A percentile compares a stretch with the other conserved stretches of the same genome.
Evolutionary conservation across 1,140 invertebrate species (phyloP).

Genomic region (Drosophila virilis): DNA sequence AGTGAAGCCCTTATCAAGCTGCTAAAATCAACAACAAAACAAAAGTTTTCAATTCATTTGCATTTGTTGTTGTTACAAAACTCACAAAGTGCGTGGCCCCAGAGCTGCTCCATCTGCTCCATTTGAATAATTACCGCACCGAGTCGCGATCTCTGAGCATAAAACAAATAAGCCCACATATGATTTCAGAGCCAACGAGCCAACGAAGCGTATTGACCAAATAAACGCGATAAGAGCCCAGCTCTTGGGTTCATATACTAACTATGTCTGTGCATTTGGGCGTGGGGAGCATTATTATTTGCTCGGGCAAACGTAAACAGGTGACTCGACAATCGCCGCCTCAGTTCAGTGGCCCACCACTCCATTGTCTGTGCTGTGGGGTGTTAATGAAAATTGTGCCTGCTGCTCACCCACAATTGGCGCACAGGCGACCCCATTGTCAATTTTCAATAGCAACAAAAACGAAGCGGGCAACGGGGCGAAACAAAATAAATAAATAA

Average conservation of each 20-base stretch:
- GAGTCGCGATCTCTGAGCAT: conserved; percentile 51
- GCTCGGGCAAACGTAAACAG: conserved; percentile 32
- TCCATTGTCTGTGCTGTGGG: conserved; percentile 31
- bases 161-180: conserved; percentile 54
- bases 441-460: conserved; percentile 9
- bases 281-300: conserved; percentile 34
- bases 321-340: conserved; percentile 43
- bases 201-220: conserved; percentile 27
- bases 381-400: conserved; percentile 55
- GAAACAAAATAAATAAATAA: conserved; percentile 16
- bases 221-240: conserved; percentile 24
- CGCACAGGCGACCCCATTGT: conserved; percentile 31
- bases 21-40: conserved; percentile 20
- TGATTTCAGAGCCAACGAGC: conserved; percentile 27
- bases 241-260: conserved; percentile 6
- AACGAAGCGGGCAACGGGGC: conserved; percentile 1
- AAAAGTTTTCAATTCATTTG: conserved; percentile 17
- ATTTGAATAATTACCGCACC: conserved; percentile 23
- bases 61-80: conserved; percentile 3
- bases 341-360: conserved; percentile 54
- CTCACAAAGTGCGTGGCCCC: conserved; percentile 6
- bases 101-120: conserved; percentile 5
- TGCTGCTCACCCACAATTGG: conserved; percentile 1
- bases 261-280: not conserved
- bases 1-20: conserved; percentile 14